A percentile compares a stretch with the other conserved stretches of the same genome.
phyloP scores from a whole-genome alignment of 2,888 invertebrate genomes.

The Rutpela maculata region DNA sequence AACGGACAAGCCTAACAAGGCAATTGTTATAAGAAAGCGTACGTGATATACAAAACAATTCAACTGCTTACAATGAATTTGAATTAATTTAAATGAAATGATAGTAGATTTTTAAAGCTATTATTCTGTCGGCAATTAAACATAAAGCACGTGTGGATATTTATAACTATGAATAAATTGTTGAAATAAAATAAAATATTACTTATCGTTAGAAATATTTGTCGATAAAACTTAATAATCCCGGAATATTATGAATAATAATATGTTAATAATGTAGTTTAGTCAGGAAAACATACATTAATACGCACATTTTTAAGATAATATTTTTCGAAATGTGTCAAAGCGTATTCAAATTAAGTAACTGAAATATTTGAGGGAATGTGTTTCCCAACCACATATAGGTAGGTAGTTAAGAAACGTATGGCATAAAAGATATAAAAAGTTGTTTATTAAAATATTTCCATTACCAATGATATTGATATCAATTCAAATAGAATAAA shows the following conservation, averaged over 20 bases:
- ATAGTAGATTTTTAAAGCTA: neutral
- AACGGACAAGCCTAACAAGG: too few relatives aligned
- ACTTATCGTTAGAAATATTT: neutral
- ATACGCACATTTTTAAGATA: neutral
- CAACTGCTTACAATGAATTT: neutral
- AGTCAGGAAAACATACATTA: neutral
- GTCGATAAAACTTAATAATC: neutral
- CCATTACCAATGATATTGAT: too few relatives aligned
- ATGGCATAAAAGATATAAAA: too few relatives aligned
- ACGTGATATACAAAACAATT: neutral
- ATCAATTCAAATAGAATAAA: too few relatives aligned
- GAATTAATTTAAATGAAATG: constrained; percentile 1
- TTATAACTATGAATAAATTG: neutral
- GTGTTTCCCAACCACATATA: neutral
- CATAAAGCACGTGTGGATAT: constrained; percentile 17
- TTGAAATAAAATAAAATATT: neutral
- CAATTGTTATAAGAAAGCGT: too few relatives aligned
- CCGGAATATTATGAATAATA: neutral
- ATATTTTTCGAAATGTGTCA: neutral
- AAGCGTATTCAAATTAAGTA: neutral
- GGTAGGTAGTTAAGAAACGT: too few relatives aligned
- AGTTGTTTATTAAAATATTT: too few relatives aligned
- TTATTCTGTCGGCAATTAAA: constrained; percentile 10
- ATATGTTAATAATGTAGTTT: constrained; percentile 7
- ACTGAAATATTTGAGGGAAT: neutral